Percentiles rank a stretch among this genome's conserved stretches.
Evolutionary conservation across 2,113 vertebrate genomes (phyloP).

Genomic region (Ahaetulla prasina): DNA sequence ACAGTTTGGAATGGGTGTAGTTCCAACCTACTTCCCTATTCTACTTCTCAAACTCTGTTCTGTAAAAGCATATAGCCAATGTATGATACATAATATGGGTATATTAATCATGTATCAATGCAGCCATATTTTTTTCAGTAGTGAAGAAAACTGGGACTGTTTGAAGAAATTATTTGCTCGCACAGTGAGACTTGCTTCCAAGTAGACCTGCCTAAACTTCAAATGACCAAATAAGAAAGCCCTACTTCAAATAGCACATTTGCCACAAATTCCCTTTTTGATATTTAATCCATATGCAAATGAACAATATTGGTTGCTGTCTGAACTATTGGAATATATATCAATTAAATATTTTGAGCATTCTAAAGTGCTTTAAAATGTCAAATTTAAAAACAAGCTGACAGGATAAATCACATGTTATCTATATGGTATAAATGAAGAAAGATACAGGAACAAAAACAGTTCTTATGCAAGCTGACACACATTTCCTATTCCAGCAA

Average conservation of each 20-base stretch:
- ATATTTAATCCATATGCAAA: neutral
- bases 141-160: neutral
- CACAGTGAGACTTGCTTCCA: neutral
- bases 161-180: neutral
- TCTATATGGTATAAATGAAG: neutral
- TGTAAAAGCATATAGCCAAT: neutral
- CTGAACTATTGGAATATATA: neutral
- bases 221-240: neutral
- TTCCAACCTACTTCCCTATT: neutral
- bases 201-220: neutral
- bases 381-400: neutral
- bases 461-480: slow-evolving; percentile 51
- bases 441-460: neutral
- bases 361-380: neutral
- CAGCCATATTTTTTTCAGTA: neutral
- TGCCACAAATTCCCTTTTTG: neutral
- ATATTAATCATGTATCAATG: neutral
- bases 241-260: neutral
- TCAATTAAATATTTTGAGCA: neutral
- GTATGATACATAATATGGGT: neutral
- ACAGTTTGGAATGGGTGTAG: neutral
- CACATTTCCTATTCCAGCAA: slow-evolving; percentile 52
- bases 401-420: neutral
- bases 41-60: neutral
- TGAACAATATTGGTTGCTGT: neutral